Evolutionary conservation across 2,113 vertebrate species (phyloP).

Genomic region (Suricata suricatta): DNA sequence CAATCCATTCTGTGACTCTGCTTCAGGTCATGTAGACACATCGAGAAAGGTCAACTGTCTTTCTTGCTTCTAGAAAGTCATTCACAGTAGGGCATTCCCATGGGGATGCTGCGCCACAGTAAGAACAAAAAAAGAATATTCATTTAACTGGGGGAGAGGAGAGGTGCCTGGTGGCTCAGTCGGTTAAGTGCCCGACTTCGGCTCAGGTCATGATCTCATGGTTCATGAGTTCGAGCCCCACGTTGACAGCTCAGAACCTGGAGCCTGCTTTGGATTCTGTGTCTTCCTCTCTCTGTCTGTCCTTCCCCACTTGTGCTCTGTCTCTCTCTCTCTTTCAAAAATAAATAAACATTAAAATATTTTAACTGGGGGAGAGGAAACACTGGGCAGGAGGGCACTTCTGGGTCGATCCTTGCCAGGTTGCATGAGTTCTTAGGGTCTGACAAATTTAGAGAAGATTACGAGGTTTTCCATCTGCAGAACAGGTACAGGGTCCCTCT

Average conservation of each 20-base stretch:
- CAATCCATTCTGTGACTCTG: background rate
- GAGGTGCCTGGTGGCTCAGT: too few relatives aligned
- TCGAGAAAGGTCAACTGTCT: background rate
- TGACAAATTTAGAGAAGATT: background rate
- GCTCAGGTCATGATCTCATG: too few relatives aligned
- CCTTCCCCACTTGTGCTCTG: too few relatives aligned
- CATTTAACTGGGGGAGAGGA: background rate
- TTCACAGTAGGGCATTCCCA: background rate
- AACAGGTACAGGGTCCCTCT: background rate
- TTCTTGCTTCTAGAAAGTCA: conserved; percentile 1
- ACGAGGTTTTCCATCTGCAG: background rate
- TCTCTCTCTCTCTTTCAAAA: too few relatives aligned
- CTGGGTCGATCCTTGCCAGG: background rate
- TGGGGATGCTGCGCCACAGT: too few relatives aligned
- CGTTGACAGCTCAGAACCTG: too few relatives aligned
- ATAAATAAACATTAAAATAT: too few relatives aligned
- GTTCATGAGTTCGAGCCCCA: too few relatives aligned
- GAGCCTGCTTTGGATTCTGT: too few relatives aligned
- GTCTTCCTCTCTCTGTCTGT: too few relatives aligned
- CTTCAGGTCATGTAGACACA: background rate
- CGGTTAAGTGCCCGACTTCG: too few relatives aligned
- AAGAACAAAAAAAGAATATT: background rate
- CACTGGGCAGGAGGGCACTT: background rate
- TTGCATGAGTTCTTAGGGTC: background rate
- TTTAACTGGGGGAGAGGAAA: background rate